Base-by-base conservation (phyloP, 2,113 vertebrate genomes). In the Nibea coibor region DNA sequence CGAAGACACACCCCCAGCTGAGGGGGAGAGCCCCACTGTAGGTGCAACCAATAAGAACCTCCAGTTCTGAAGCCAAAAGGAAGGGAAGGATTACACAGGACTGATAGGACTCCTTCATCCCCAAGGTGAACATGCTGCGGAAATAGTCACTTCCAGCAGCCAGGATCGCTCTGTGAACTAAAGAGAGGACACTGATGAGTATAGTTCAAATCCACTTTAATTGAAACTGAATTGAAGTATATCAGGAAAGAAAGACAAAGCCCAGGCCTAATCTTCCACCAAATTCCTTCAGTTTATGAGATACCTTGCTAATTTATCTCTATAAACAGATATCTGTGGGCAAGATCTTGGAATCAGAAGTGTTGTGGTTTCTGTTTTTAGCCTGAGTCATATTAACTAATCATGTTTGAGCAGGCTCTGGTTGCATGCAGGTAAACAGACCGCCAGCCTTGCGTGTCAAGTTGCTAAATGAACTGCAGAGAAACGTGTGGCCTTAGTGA, bases 71-170 rank as follows among this genome's bases (percentile, higher is more conserved):
- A 0, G 94, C 96, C 28, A 79, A 78, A 19, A 97, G 92, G 0
- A 94, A 94, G 22, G 88, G 88, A 10, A 96, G 89, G 3, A 48
- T 64, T 4, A 96, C 79, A 0, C 82, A 4, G 5, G 67, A 24
- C 8, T 97, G 96, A 54, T 59, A 83, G 61, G 95, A 94, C 90
- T 98, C 97, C 65, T 73, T 95, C 97, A 98, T 97, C 20, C 96
- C 96, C 9, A 93, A 95, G 42, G 95, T 95, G 87, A 98, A 97
- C 96, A 98, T 97, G 19, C 93, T 96, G 1, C 92, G 93, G 91
- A 98, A 98, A 90, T 96, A 98, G 83, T 97, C 96, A 16, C 96
- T 96, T 89, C 96, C 95, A 47, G 94, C 97, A 71, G 96, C 96
- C 87, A 98, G 88, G 63, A 97, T 92, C 35, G 95, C 93, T 81